Evolutionary conservation across 2,113 vertebrate genomes (phyloP).

Genomic region (Otis tarda): DNA sequence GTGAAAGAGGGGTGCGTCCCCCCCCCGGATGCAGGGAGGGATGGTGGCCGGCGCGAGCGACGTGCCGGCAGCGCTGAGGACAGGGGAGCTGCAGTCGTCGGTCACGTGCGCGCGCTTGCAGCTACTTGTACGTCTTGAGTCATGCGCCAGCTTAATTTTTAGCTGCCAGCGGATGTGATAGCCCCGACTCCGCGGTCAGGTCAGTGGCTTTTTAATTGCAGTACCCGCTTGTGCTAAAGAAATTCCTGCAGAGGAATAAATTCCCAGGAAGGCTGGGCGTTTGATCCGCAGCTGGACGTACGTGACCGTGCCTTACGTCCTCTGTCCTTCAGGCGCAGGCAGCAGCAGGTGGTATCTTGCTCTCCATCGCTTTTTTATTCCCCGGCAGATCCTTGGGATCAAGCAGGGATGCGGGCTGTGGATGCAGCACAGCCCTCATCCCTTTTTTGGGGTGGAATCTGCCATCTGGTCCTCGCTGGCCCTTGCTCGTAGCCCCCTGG

Average conservation of each 20-base stretch:
- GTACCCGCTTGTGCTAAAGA: not conserved
- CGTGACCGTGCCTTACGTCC: not conserved
- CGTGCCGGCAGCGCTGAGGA: not conserved
- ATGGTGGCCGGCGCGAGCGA: not conserved
- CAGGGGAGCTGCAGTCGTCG: not conserved
- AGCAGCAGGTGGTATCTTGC: not conserved
- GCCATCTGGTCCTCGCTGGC: not conserved
- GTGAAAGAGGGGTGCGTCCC: not conserved
- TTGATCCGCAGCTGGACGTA: not conserved
- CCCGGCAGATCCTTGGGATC: not conserved
- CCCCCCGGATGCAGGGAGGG: not conserved
- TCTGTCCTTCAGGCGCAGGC: not conserved
- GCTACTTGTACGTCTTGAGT: not conserved
- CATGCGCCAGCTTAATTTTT: conserved; percentile 1
- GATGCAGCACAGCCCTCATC: not conserved
- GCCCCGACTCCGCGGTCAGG: not conserved
- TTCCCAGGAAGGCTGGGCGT: not conserved
- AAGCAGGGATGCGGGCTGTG: not conserved
- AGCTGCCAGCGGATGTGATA: not conserved
- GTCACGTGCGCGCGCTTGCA: not conserved
- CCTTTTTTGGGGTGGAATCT: not conserved
- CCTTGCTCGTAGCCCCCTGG: not conserved
- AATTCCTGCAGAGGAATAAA: not conserved
- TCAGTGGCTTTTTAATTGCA: not conserved
- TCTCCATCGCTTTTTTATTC: not conserved